Evolutionary conservation across 2,888 invertebrate genomes (phyloP), one percentile per base, ranked within the genome.

Genomic region (Polymixis lichenea): DNA sequence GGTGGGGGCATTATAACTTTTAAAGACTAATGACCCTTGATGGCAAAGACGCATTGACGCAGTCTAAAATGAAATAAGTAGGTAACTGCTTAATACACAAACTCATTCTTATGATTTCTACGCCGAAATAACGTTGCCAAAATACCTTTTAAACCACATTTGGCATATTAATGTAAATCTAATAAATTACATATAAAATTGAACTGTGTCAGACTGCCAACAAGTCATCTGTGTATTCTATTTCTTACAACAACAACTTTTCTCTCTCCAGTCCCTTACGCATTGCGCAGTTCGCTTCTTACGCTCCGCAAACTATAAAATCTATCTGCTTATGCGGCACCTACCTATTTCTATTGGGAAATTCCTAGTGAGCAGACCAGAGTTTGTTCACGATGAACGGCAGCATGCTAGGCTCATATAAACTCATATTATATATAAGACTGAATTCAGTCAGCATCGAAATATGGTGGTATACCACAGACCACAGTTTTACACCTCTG

Each of bases 21-120:
- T 62, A 70, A 82, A 72, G 83, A 72, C 43, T 72, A 82, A 67
- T 83, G 86, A 86, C 86, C 83, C 55, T 62, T 69, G 61, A 55
- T 66, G 64, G 25, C 13, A 82, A 69, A 66, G 72, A 66, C 43
- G 69, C 69, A 67, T 78, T 83, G 83, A 83, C 51, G 65, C 32
- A 77, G 66, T 77, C 51, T 62, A 61, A 82, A 77, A 55, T 55
- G n/a, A 75, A 64, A 13, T 32, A 49, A 0, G 15, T 22, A 22
- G 4, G 2, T 32, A 32, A 1, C 2, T 4, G 32, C 4, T 2
- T 32, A 32, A 32, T 32, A 32, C 32, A 32, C 32, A 32, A 32
- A 56, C 51, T 15, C 0, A 62, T 46, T 55, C 2, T 43, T 83
- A 32, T 15, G 38, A 17, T 46, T 38, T 58, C 15, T 53, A 51